phyloP scores from a whole-genome alignment of 2,888 invertebrate genomes.

The Thumatha senex region DNA sequence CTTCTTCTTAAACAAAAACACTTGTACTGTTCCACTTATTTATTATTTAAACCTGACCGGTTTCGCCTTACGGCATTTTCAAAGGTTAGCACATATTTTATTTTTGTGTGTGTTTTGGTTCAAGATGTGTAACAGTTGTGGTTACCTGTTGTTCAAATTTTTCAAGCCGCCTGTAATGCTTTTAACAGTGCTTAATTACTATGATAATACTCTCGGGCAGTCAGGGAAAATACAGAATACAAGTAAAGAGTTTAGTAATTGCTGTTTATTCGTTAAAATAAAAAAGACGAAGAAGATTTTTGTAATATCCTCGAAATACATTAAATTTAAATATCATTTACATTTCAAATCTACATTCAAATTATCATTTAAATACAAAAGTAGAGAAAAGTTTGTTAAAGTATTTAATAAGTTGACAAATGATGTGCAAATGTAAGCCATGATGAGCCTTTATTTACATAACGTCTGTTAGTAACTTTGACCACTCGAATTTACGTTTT shows the following conservation, averaged over 20 bases:
- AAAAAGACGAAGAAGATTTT: background rate
- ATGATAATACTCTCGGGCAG: too few species aligned
- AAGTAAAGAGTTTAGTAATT: background rate
- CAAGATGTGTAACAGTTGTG: too few species aligned
- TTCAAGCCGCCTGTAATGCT: too few species aligned
- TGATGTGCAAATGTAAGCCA: slow-evolving; percentile 44
- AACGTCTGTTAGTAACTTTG: slow-evolving; percentile 40
- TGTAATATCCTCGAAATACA: slow-evolving; percentile 8
- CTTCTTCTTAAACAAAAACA: too few species aligned
- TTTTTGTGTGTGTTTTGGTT: too few species aligned
- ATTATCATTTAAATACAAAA: slow-evolving; percentile 34
- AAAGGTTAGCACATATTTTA: too few species aligned
- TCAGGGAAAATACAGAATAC: too few species aligned
- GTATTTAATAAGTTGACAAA: slow-evolving; percentile 42
- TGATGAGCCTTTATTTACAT: slow-evolving; percentile 43
- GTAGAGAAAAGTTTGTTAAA: slow-evolving; percentile 38
- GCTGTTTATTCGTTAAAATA: background rate
- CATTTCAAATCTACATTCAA: slow-evolving; percentile 28
- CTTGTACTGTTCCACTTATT: too few species aligned
- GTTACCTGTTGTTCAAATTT: too few species aligned
- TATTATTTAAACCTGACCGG: too few species aligned
- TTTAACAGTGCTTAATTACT: too few species aligned
- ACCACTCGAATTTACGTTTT: background rate
- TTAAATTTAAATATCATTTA: slow-evolving; percentile 31
- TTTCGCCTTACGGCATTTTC: too few species aligned